Conservation (phyloP, 2,113 vertebrate species). For the Gadus macrocephalus region DNA sequence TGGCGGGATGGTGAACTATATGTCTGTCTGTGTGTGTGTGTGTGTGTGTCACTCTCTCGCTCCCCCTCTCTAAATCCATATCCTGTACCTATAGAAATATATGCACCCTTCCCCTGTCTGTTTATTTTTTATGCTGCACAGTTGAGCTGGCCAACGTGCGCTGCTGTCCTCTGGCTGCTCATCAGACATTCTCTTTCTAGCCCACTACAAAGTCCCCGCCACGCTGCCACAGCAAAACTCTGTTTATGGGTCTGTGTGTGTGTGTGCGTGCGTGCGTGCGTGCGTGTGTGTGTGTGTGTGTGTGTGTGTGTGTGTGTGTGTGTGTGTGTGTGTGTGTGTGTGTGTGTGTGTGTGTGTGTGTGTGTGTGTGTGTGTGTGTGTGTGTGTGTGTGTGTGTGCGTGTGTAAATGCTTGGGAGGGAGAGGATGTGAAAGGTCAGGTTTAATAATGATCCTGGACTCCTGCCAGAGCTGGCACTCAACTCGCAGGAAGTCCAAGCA, state of each 20-base stretch:
- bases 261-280: too few relatives aligned
- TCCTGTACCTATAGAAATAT: too few relatives aligned
- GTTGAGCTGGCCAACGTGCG: conserved; percentile 26
- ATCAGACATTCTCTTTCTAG: conserved; percentile 68
- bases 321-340: too few relatives aligned
- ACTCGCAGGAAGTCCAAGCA: conserved; percentile 25
- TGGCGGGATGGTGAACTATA: too few relatives aligned
- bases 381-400: too few relatives aligned
- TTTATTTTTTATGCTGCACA: neutral
- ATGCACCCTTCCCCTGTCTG: too few relatives aligned
- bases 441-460: conserved; percentile 64
- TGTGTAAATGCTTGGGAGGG: too few relatives aligned
- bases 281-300: too few relatives aligned
- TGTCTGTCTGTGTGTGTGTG: neutral
- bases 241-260: neutral
- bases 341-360: too few relatives aligned
- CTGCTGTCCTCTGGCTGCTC: conserved; percentile 38
- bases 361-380: too few relatives aligned
- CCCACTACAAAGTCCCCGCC: conserved; percentile 55
- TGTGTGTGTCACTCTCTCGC: neutral
- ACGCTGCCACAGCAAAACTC: conserved; percentile 21
- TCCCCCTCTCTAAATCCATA: too few relatives aligned
- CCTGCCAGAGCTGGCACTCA: conserved; percentile 28
- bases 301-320: too few relatives aligned
- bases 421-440: conserved; percentile 53